Base-by-base conservation (phyloP, 2,888 invertebrate species). In the Bhutanitis thaidina region DNA sequence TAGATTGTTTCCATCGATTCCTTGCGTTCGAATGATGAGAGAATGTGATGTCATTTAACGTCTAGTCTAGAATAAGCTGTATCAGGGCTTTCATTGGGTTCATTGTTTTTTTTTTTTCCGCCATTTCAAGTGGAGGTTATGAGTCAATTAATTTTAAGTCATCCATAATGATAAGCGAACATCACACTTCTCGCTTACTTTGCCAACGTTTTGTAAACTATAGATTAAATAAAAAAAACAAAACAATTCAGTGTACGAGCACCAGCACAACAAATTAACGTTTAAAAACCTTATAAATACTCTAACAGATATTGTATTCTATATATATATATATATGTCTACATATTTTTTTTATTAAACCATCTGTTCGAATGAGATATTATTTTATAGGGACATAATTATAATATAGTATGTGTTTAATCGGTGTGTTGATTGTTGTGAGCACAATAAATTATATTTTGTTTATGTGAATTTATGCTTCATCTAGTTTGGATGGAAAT, bases 101-200 rank as follows among this genome's bases (percentile, higher is more conserved):
- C 44, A 50, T 44, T 36, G 37, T 59, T 58, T 49, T 57, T 71
- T 66, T 61, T 58, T 74, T 68, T 56, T 76, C 72, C 74, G 77
- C 81, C 80, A 80, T 81, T 73, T 70, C 67, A 63, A 69, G 69
- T 69, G 65, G 74, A 71, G 64, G 65, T 74, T 80, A 77, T 70
- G 70, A 80, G 87, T 88, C 87, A 88, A 88, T 88, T 88, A 88
- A 78, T 82, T 88, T 87, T 83, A 87, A 86, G 88, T 87, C 87
- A 88, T 85, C 77, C 74, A 80, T 86, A 87, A 80, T 54, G 58
- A 64, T 84, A 87, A 81, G 83, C 75, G 58, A 74, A 73, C 61
- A 71, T 68, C 69, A 69, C 62, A 60, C 70, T 67, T 72, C 75
- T 77, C 70, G 84, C 86, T 83, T 85, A 66, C 70, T 82, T 81